Evolutionary conservation across 2,797 vertebrate species (phyloP).

Genomic region (Rhadinocentrus ornatus): DNA sequence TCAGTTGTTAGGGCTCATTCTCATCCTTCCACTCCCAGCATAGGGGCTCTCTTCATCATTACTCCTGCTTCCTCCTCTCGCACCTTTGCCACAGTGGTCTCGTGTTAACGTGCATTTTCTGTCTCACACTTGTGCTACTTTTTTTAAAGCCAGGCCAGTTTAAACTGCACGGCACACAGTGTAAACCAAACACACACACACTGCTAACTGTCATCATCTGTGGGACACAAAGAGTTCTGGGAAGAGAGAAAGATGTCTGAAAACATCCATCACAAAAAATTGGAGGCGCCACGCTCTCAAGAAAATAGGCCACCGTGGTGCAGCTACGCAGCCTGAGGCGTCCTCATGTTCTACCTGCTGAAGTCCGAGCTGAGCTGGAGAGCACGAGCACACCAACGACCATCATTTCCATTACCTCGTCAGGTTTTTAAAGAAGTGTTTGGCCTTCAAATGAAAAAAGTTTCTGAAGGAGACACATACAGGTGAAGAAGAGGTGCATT

Average conservation of each 20-base stretch:
- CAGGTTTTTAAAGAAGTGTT: too few relatives aligned
- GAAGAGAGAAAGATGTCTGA: slow-evolving; percentile 50
- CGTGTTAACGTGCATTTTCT: too few relatives aligned
- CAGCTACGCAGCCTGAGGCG: slow-evolving; percentile 34
- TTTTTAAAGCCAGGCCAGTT: too few relatives aligned
- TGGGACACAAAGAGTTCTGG: slow-evolving; percentile 13
- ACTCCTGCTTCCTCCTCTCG: too few relatives aligned
- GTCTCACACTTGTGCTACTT: too few relatives aligned
- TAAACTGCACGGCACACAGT: not conserved
- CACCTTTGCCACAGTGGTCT: too few relatives aligned
- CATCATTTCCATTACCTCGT: not conserved
- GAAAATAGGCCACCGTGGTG: slow-evolving; percentile 65
- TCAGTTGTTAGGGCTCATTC: too few relatives aligned
- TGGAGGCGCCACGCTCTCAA: slow-evolving; percentile 29
- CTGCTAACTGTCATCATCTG: slow-evolving; percentile 23
- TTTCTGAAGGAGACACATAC: too few relatives aligned
- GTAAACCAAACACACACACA: not conserved
- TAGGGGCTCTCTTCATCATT: too few relatives aligned
- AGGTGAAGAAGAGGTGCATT: too few relatives aligned
- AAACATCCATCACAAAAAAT: slow-evolving; percentile 67
- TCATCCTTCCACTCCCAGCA: too few relatives aligned
- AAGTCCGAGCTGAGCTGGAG: slow-evolving; percentile 15
- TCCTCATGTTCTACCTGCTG: slow-evolving; percentile 38
- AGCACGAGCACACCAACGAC: not conserved
- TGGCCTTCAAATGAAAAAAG: too few relatives aligned